phyloP scores from a whole-genome alignment of 2,888 invertebrate species.

The Emmelina monodactyla region DNA sequence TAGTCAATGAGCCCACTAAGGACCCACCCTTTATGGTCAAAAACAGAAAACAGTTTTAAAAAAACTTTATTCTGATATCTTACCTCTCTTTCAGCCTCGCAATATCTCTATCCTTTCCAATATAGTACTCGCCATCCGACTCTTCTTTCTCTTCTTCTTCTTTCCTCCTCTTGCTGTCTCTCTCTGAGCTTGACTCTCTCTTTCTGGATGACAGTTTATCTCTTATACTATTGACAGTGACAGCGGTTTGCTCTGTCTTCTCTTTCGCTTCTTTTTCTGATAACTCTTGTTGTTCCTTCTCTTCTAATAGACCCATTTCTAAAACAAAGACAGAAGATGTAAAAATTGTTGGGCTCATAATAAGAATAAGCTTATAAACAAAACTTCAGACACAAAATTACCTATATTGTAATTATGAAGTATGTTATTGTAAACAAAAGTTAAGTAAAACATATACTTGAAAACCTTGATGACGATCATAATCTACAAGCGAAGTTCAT shows the following conservation, averaged over 20 bases:
- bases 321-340: constrained; percentile 7
- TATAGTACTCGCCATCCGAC: constrained; percentile 63
- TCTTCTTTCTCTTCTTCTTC: constrained; percentile 17
- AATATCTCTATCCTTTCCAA: constrained; percentile 69
- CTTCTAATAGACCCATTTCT: constrained; percentile 50
- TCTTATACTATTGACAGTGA: constrained; percentile 39
- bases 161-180: constrained; percentile 29
- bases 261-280: constrained; percentile 25
- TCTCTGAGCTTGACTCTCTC: constrained; percentile 26
- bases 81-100: constrained; percentile 68
- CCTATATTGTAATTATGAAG: too few relatives aligned
- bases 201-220: constrained; percentile 45
- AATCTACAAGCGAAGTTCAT: too few relatives aligned
- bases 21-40: too few relatives aligned
- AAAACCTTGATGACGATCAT: too few relatives aligned
- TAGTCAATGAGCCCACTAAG: too few relatives aligned
- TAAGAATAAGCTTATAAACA: too few relatives aligned
- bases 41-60: too few relatives aligned
- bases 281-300: constrained; percentile 24
- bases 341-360: too few relatives aligned
- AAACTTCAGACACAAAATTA: too few relatives aligned
- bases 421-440: too few relatives aligned
- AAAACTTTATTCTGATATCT: too few relatives aligned
- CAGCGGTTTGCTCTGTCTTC: constrained; percentile 33
- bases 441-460: too few relatives aligned